phyloP scores from a whole-genome alignment of 2,797 vertebrate species.

The Florisuga fusca region DNA sequence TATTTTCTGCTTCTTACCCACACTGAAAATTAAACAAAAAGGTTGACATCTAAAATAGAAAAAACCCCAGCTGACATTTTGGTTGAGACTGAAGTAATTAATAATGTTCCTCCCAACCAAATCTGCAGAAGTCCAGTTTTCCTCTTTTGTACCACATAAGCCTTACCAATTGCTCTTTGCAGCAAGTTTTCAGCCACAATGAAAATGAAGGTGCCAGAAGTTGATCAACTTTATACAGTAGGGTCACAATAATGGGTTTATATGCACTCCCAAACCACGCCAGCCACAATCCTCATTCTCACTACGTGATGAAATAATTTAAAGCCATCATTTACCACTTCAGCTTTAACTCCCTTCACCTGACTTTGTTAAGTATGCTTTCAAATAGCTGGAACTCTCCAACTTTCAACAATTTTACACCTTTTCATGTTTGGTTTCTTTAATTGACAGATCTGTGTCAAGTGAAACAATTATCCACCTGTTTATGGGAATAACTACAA shows the following conservation, averaged over 20 bases:
- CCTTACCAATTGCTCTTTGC: not conserved
- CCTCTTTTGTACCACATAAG: not conserved
- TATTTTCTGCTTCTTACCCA: too few relatives aligned
- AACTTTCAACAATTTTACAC: not conserved
- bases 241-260: not conserved
- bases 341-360: not conserved
- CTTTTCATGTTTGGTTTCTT: not conserved
- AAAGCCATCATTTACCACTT: not conserved
- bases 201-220: not conserved
- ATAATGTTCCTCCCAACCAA: not conserved
- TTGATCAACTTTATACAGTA: not conserved
- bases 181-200: not conserved
- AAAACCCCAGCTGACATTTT: not conserved
- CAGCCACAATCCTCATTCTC: not conserved
- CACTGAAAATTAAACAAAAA: not conserved
- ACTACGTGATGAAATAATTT: not conserved
- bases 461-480: not conserved
- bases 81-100: not conserved
- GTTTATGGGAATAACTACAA: not conserved
- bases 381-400: not conserved
- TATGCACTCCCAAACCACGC: not conserved
- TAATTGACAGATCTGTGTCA: not conserved
- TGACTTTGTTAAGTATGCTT: not conserved
- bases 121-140: not conserved
- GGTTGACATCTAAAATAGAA: not conserved